Conservation (phyloP, 2,797 vertebrate genomes). For the Lepus oiostolus region DNA sequence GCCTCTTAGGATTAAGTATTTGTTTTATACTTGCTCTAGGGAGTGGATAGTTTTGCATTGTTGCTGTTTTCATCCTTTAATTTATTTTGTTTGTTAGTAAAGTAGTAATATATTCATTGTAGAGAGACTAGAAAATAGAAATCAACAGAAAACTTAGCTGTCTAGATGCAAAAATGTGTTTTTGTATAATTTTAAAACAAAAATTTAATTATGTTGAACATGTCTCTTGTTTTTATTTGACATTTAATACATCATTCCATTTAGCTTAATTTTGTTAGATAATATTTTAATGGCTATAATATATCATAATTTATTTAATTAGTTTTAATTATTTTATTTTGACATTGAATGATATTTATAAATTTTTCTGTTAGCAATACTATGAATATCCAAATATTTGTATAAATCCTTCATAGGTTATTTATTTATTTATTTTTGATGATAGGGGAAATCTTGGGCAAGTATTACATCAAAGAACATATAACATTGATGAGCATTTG, state of each 20-base stretch:
- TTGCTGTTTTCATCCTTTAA: constrained; percentile 4
- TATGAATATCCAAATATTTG: neutral
- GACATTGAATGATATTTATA: neutral
- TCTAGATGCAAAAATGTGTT: constrained; percentile 44
- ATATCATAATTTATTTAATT: constrained; percentile 2
- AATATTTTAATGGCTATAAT: constrained; percentile 5
- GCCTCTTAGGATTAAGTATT: neutral
- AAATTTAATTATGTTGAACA: neutral
- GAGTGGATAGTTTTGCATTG: neutral
- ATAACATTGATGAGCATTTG: constrained; percentile 18
- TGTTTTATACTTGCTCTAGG: neutral
- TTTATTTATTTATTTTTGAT: neutral
- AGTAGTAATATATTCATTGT: constrained; percentile 25
- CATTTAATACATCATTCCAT: neutral
- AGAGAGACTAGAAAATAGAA: constrained; percentile 58
- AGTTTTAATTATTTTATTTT: neutral
- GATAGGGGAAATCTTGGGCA: constrained; percentile 3
- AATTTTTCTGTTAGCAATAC: neutral
- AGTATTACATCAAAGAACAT: neutral
- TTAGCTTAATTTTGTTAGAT: constrained; percentile 16
- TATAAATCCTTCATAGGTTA: neutral
- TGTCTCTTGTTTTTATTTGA: constrained; percentile 48
- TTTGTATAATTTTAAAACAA: constrained; percentile 43
- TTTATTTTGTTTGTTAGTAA: constrained; percentile 49
- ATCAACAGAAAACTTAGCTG: constrained; percentile 36